Conservation (phyloP, 2,113 vertebrate species). For the Neolamprologus modestus region DNA sequence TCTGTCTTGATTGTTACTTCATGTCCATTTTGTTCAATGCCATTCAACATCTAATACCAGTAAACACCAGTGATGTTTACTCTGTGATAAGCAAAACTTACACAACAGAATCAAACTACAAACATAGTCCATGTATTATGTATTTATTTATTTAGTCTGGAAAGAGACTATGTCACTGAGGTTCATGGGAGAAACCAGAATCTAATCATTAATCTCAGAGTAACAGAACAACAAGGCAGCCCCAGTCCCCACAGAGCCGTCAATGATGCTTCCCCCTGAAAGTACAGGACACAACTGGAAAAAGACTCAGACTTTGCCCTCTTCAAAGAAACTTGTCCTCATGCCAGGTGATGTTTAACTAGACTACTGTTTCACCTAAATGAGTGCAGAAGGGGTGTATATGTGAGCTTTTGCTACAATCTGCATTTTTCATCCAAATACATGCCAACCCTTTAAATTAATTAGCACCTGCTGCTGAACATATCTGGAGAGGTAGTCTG, state of each 20-base stretch:
- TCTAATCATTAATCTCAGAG: neutral
- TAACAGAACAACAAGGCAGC: neutral
- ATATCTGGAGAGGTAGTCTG: neutral
- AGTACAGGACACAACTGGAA: neutral
- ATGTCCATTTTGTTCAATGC: neutral
- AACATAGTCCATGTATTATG: neutral
- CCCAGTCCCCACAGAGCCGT: neutral
- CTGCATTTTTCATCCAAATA: neutral
- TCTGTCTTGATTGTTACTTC: neutral
- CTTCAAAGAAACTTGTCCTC: neutral
- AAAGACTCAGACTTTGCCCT: neutral
- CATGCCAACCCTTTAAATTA: neutral
- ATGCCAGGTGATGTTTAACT: constrained; percentile 6
- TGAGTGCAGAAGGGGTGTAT: neutral
- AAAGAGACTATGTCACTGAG: neutral
- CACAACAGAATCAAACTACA: neutral
- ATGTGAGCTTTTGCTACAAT: neutral
- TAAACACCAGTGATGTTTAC: neutral
- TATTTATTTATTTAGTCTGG: neutral
- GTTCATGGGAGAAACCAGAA: neutral
- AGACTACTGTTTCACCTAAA: constrained; percentile 10
- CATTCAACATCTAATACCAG: neutral
- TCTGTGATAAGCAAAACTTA: neutral
- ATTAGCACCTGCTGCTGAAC: neutral
- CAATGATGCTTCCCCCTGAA: neutral